A percentile compares a stretch with the other conserved stretches of the same genome.
phyloP scores from a whole-genome alignment of 2,888 invertebrate species.

The Tanypteryx hageni region DNA sequence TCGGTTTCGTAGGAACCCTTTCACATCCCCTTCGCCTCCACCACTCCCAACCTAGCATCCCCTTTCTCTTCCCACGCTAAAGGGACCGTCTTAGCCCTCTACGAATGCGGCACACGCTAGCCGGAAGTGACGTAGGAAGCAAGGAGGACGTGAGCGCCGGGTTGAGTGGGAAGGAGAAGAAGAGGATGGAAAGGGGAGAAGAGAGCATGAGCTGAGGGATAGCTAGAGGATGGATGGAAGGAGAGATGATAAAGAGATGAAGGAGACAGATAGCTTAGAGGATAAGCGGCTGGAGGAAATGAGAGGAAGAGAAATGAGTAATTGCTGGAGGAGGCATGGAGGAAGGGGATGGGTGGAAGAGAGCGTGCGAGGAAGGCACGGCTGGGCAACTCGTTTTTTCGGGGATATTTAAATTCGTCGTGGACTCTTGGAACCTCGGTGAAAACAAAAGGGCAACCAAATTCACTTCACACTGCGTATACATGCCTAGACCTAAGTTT shows the following conservation, averaged over 20 bases:
- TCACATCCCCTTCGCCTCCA: too few species aligned
- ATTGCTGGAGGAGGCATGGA: neutral
- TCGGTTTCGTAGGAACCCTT: too few species aligned
- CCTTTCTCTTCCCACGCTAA: constrained; percentile 24
- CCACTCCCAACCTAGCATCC: neutral
- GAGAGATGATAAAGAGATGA: neutral
- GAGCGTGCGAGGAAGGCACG: neutral
- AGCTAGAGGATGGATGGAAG: neutral
- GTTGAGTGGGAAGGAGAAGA: neutral
- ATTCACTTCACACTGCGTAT: neutral
- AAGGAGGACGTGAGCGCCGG: neutral
- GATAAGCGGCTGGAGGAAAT: neutral
- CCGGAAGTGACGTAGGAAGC: constrained; percentile 24
- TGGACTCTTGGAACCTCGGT: neutral
- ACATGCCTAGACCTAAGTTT: neutral
- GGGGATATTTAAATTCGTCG: neutral
- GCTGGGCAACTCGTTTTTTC: neutral
- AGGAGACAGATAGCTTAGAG: neutral
- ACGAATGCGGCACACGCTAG: constrained; percentile 32
- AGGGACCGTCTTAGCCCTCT: neutral
- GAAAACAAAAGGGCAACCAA: neutral
- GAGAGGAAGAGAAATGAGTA: neutral
- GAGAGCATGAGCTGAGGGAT: neutral
- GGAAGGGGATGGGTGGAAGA: neutral
- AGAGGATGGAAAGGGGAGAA: neutral